Evolutionary conservation across 2,888 invertebrate species (phyloP).

Genomic region (Anaspis maculata): DNA sequence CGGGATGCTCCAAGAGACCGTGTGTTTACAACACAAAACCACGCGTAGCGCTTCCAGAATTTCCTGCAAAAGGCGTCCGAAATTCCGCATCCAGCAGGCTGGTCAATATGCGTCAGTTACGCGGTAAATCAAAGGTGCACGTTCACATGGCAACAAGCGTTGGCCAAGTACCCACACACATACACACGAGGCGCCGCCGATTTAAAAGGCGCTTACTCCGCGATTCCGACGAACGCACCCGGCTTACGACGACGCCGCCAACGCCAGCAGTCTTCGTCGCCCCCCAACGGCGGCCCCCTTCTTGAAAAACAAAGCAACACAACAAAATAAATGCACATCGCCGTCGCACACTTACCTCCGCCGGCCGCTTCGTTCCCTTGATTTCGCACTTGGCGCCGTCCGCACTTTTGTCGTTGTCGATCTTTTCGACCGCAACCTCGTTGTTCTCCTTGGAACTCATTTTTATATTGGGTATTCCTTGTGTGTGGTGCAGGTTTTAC

Average conservation of each 20-base stretch:
- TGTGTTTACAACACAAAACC: conserved; percentile 26
- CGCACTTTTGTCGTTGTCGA: conserved; percentile 66
- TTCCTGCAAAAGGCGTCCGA: too few species aligned
- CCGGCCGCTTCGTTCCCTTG: conserved; percentile 81
- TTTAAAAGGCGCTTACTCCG: conserved; percentile 6
- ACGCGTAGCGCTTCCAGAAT: conserved; percentile 14
- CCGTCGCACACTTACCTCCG: conserved; percentile 84
- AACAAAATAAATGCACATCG: too few species aligned
- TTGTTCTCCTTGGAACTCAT: conserved; percentile 82
- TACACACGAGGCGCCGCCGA: not conserved
- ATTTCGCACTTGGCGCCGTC: conserved; percentile 70
- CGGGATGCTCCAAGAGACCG: conserved; percentile 34
- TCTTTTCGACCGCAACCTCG: conserved; percentile 80
- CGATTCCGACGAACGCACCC: too few species aligned
- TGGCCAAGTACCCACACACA: not conserved
- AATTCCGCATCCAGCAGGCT: too few species aligned
- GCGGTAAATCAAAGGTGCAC: too few species aligned
- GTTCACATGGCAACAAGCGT: conserved; percentile 32
- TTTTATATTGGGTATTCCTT: too few species aligned
- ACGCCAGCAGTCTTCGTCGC: too few species aligned
- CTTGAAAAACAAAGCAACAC: too few species aligned
- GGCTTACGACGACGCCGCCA: too few species aligned
- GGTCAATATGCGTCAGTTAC: too few species aligned
- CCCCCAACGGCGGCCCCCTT: too few species aligned
- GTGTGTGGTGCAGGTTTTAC: conserved; percentile 23